Conservation (phyloP, 2,113 vertebrate genomes). For the Deroptyus accipitrinus region DNA sequence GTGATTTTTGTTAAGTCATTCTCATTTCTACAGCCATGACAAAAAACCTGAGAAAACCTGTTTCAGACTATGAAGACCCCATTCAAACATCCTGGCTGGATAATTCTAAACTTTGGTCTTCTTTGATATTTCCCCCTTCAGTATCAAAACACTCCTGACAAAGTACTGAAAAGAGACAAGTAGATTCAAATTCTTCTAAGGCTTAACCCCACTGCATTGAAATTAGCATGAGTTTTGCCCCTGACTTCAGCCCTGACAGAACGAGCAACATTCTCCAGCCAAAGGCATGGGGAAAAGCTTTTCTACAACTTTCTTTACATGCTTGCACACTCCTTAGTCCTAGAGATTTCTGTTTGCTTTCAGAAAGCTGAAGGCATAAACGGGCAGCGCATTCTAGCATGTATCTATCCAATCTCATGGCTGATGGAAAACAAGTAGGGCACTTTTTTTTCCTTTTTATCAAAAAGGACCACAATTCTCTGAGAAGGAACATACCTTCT, state of each 20-base stretch:
- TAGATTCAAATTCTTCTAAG: conserved; percentile 14
- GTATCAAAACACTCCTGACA: conserved; percentile 5
- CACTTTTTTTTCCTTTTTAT: fast-evolving
- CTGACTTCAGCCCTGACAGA: conserved; percentile 54
- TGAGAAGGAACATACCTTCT: background rate
- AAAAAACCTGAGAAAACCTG: background rate
- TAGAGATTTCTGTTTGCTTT: background rate
- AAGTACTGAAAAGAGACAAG: conserved; percentile 28
- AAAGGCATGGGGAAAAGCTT: conserved; percentile 11
- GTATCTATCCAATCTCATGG: background rate
- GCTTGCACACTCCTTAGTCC: background rate
- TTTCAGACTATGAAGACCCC: background rate
- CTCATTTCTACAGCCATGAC: background rate
- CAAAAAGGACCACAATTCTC: background rate
- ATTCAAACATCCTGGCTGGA: background rate
- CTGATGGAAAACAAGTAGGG: background rate
- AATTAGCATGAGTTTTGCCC: conserved; percentile 25
- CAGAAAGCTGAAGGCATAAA: background rate
- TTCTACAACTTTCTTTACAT: background rate
- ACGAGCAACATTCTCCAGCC: background rate
- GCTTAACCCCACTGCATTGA: conserved; percentile 18
- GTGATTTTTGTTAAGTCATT: fast-evolving
- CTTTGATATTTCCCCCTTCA: background rate
- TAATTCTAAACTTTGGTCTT: background rate
- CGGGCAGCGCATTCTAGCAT: fast-evolving